Conservation (phyloP, 2,888 invertebrate species). For the Hemithea aestivaria region DNA sequence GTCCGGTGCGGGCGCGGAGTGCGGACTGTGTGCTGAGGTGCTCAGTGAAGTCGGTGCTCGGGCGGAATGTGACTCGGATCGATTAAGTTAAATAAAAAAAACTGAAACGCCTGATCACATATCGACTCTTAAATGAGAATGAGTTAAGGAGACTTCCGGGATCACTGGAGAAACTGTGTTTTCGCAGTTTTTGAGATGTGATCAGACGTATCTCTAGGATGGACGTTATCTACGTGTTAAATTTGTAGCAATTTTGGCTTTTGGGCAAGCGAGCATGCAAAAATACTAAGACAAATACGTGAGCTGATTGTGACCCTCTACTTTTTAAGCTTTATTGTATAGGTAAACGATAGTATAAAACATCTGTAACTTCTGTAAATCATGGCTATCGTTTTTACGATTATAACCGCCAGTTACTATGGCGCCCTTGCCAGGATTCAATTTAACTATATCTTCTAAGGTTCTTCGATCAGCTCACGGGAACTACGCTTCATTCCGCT, state of each 20-base stretch:
- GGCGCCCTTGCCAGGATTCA: too few relatives aligned
- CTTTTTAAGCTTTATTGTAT: too few relatives aligned
- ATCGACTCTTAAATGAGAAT: not conserved
- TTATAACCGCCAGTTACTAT: too few relatives aligned
- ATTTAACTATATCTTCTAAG: too few relatives aligned
- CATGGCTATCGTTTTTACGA: too few relatives aligned
- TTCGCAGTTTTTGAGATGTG: slow-evolving; percentile 3
- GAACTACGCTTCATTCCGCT: too few relatives aligned
- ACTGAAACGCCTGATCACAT: slow-evolving; percentile 36
- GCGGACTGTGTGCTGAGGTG: slow-evolving; percentile 29
- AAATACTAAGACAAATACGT: slow-evolving; percentile 16
- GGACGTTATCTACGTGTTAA: slow-evolving; percentile 1
- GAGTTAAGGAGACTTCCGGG: too few relatives aligned
- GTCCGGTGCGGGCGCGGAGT: slow-evolving; percentile 29
- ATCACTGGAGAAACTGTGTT: too few relatives aligned
- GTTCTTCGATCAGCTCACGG: slow-evolving; percentile 3
- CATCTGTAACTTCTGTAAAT: too few relatives aligned
- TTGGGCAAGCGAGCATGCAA: slow-evolving; percentile 49
- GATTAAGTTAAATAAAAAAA: slow-evolving; percentile 34
- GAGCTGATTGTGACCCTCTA: slow-evolving; percentile 14
- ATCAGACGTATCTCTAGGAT: slow-evolving; percentile 30
- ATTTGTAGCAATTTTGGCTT: slow-evolving; percentile 21
- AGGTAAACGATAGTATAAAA: too few relatives aligned
- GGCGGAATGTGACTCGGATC: slow-evolving; percentile 53
- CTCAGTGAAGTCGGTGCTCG: slow-evolving; percentile 57